These are phyloP conservation scores for Lacerta viridis DNA, from an alignment of 2,797 vertebrate genomes.

Conservation along the genomic window DNA sequence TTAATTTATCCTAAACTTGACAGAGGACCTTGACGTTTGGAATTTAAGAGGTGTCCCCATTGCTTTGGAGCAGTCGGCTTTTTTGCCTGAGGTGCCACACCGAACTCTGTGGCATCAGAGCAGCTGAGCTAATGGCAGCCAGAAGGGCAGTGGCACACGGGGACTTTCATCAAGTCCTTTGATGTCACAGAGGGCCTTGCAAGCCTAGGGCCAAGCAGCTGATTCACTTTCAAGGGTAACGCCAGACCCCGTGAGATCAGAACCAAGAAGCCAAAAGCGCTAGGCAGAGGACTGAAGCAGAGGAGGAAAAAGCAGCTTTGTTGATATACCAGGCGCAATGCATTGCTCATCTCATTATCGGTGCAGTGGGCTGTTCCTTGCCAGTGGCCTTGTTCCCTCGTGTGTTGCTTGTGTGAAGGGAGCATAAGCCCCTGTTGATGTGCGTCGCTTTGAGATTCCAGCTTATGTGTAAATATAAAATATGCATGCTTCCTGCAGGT, in stretches of 20 bases:
- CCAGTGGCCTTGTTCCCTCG: neutral
- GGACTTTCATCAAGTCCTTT: slow-evolving; percentile 13
- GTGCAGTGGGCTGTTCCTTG: neutral
- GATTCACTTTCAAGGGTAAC: slow-evolving; percentile 2
- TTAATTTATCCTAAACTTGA: slow-evolving; percentile 16
- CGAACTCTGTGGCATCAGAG: slow-evolving; percentile 9
- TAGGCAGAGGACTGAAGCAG: neutral
- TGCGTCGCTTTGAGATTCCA: neutral
- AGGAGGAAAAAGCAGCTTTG: neutral
- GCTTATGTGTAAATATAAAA: neutral
- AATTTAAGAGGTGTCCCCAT: neutral
- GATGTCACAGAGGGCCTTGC: slow-evolving; percentile 10
- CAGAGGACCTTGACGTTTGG: neutral
- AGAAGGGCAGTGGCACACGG: neutral
- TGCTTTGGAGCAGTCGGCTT: neutral
- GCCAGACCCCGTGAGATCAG: neutral
- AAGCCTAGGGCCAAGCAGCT: slow-evolving; percentile 6
- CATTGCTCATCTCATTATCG: no score
- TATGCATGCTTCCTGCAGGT: neutral
- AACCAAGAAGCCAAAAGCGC: neutral
- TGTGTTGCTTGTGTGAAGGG: neutral
- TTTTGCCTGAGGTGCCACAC: neutral
- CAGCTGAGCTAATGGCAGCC: slow-evolving; percentile 15
- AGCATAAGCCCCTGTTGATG: slow-evolving; percentile 24
- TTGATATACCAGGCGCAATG: neutral